phyloP scores from a whole-genome alignment of 2,888 invertebrate genomes.

The Cephus runcator region DNA sequence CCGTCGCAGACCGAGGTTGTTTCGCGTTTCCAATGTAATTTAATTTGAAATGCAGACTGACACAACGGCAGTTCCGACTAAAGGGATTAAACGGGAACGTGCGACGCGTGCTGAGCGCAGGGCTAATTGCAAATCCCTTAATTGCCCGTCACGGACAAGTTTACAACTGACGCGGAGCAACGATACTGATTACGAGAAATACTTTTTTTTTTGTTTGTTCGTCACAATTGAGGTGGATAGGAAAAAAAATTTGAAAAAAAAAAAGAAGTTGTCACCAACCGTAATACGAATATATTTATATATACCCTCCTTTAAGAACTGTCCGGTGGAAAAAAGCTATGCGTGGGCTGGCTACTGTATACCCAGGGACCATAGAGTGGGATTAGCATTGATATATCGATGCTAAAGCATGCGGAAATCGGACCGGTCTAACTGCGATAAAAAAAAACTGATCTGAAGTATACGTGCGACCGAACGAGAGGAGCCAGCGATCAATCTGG shows the following conservation, averaged over 20 bases:
- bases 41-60: constrained; percentile 64
- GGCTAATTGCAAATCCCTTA: constrained; percentile 36
- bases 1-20: background rate
- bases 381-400: background rate
- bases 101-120: constrained; percentile 51
- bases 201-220: background rate
- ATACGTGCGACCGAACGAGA: background rate
- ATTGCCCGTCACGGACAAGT: constrained; percentile 34
- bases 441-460: background rate
- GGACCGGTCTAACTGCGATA: background rate
- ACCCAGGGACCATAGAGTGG: background rate
- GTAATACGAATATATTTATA: constrained; percentile 8
- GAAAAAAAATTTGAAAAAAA: constrained; percentile 10
- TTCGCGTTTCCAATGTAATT: constrained; percentile 45
- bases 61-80: constrained; percentile 53
- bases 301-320: background rate
- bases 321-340: background rate
- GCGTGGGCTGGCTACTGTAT: background rate
- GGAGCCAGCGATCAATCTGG: constrained; percentile 25
- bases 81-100: constrained; percentile 62
- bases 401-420: background rate
- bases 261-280: background rate
- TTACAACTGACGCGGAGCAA: constrained; percentile 11
- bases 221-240: background rate
- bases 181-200: background rate